Evolutionary conservation across 2,797 vertebrate species (phyloP).

Genomic region (Dendrocincla tyrannina): DNA sequence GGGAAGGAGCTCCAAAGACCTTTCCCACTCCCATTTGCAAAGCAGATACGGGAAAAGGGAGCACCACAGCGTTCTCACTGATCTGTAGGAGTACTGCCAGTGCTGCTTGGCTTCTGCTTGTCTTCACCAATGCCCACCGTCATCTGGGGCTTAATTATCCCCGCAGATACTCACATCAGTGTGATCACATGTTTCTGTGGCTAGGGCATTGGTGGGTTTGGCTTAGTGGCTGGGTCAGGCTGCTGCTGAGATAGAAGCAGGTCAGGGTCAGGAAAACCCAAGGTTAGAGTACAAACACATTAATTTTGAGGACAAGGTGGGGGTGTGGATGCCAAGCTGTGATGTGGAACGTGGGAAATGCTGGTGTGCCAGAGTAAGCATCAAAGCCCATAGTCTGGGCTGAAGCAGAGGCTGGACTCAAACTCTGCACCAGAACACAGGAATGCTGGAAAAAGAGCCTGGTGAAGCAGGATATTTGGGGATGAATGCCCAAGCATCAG

Average conservation of each 20-base stretch:
- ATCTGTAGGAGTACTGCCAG: not conserved
- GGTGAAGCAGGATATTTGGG: not conserved
- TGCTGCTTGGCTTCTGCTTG: not conserved
- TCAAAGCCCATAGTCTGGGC: not conserved
- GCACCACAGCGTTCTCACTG: not conserved
- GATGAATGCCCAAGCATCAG: not conserved
- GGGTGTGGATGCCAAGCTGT: not conserved
- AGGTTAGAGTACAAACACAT: not conserved
- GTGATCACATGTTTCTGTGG: not conserved
- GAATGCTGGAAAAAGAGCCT: not conserved
- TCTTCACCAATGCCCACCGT: not conserved
- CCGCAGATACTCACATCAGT: not conserved
- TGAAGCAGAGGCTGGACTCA: not conserved
- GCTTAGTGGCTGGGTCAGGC: not conserved
- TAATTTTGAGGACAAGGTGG: not conserved
- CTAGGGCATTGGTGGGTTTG: not conserved
- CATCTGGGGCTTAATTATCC: not conserved
- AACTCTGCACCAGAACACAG: rapidly evolving
- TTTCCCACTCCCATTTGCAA: not conserved
- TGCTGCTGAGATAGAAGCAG: not conserved
- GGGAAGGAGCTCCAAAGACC: not conserved
- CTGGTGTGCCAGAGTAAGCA: rapidly evolving
- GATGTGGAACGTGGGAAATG: not conserved
- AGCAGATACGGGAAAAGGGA: not conserved
- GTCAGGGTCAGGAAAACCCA: not conserved